These are phyloP conservation scores for Chlamydotis undulata DNA, from an alignment of 2,113 vertebrate species.

Conservation along the genomic window DNA sequence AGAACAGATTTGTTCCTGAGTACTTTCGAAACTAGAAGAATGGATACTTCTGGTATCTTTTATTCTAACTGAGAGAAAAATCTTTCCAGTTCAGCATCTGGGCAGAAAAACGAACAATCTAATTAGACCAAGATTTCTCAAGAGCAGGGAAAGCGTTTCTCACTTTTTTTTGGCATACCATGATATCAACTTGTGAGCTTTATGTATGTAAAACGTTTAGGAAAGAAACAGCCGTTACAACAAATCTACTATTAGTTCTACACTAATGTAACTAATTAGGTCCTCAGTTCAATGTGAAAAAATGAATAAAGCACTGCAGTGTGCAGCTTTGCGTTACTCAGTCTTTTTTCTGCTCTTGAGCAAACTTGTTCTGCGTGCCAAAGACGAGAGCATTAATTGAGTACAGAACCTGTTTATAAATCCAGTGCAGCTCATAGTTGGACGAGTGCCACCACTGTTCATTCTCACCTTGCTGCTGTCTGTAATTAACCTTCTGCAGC, in stretches of 20 bases:
- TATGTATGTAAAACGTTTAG: constrained; percentile 17
- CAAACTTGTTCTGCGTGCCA: constrained; percentile 7
- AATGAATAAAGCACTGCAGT: neutral
- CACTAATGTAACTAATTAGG: constrained; percentile 28
- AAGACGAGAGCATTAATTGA: constrained; percentile 26
- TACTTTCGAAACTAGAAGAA: constrained; percentile 11
- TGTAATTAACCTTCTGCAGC: neutral
- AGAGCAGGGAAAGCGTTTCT: constrained; percentile 48
- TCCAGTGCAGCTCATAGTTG: neutral
- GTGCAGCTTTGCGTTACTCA: constrained; percentile 8
- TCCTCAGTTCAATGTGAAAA: neutral
- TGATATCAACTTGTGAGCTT: constrained; percentile 40
- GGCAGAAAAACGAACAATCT: constrained; percentile 44
- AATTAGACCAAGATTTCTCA: constrained; percentile 56
- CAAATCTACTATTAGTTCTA: constrained; percentile 48
- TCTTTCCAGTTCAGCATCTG: constrained; percentile 42
- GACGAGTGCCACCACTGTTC: neutral
- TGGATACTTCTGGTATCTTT: neutral
- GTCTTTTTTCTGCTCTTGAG: constrained; percentile 22
- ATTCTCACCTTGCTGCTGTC: constrained; percentile 20
- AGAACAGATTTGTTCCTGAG: neutral
- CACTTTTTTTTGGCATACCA: constrained; percentile 20
- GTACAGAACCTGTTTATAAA: constrained; percentile 40
- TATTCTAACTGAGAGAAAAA: neutral
- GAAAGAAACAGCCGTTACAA: neutral